Conservation (phyloP, 2,797 vertebrate genomes). For the Molossus molossus region DNA sequence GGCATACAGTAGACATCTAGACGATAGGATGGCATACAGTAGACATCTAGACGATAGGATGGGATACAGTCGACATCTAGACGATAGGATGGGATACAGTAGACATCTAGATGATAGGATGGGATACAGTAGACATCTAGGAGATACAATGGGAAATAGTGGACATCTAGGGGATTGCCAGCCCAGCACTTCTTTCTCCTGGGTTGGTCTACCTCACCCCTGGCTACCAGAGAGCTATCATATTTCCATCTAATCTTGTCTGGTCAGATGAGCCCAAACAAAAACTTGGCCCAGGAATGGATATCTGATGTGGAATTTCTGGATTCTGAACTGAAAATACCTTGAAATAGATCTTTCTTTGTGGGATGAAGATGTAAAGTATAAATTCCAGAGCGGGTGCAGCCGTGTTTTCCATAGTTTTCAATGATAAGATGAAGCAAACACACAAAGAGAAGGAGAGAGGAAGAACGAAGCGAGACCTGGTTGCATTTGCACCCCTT, state of each 20-base stretch:
- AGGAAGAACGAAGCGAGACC: background rate
- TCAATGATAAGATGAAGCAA: constrained; percentile 13
- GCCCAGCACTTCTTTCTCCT: background rate
- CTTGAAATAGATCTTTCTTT: background rate
- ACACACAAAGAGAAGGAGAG: background rate
- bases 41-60: background rate
- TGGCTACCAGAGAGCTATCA: background rate
- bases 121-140: background rate
- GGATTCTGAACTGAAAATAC: constrained; percentile 52
- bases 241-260: background rate
- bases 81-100: background rate
- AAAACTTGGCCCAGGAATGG: background rate
- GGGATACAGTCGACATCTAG: background rate
- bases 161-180: background rate
- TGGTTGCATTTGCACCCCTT: background rate
- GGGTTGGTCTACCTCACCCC: background rate
- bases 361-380: background rate
- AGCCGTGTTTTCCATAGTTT: background rate
- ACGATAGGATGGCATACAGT: background rate
- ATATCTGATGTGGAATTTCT: background rate
- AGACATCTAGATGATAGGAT: background rate
- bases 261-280: background rate
- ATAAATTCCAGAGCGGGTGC: background rate
- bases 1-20: background rate
- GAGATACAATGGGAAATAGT: background rate